Evolutionary conservation across 1,140 invertebrate genomes (phyloP), one percentile per base, ranked within the genome.

Genomic region (Micrasema minimum): DNA sequence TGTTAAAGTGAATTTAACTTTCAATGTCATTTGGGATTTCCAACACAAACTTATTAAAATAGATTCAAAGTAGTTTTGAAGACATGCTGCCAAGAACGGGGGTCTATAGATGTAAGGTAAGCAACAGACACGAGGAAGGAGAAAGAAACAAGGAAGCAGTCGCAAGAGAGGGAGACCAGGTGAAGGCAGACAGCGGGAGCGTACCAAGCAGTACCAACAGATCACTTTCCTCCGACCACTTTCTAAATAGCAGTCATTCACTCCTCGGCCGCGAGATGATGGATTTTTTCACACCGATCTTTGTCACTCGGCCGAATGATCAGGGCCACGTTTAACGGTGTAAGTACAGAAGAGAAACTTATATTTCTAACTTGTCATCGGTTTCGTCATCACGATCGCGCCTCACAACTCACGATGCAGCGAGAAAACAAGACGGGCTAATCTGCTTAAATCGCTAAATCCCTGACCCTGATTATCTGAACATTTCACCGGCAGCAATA

Each of bases 231-330:
- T 59, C 55, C 55, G 55, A 59, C 55, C 31, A 38, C 55, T 59
- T 59, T 59, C 55, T 59, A 59, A 59, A 59, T 59, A 38, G n/a
- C 55, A 59, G 55, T 38, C 55, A 59, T 59, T 37, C 55, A 38
- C 55, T 59, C 37, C 37, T 59, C 55, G n/a, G 18, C 55, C 16
- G 48, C 48, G 55, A 59, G 37, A 22, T 59, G 55, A 59, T 59
- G 55, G 37, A 59, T 59, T 38, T 22, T 16, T 59, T 59, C 55
- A 41, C 55, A 20, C 55, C 55, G 55, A 41, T 59, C 55, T 59
- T 59, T 59, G 55, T 59, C 55, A 59, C 55, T 38, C 37, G 55
- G 31, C 55, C 55, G 55, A 43, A 35, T 22, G 16, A 59, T 41
- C 37, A n/a, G 55, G 20, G 16, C 37, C 35, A 9, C 14, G 26